A percentile compares a stretch with the other conserved stretches of the same genome.
These are phyloP conservation scores for Dermolepida albohirtum DNA, from an alignment of 2,888 invertebrate genomes.

Conservation along the genomic window DNA sequence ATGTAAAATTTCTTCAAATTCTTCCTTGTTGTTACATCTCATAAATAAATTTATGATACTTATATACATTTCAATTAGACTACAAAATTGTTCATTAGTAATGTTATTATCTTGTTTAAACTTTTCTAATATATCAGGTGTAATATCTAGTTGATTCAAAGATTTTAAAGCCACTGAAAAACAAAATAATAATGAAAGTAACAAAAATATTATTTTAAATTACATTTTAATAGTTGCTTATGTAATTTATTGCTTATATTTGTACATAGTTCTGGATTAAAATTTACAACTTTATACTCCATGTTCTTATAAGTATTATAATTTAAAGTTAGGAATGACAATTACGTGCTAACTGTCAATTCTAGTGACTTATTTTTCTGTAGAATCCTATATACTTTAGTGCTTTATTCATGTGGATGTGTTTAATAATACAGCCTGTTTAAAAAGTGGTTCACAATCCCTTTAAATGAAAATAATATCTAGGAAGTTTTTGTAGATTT, in stretches of 20 bases:
- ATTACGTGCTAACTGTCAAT: background rate
- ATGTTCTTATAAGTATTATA: background rate
- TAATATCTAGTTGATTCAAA: constrained; percentile 33
- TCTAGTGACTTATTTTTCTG: too few relatives aligned
- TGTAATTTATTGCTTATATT: constrained; percentile 40
- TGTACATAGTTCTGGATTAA: constrained; percentile 33
- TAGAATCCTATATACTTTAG: too few relatives aligned
- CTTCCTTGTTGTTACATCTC: constrained; percentile 46
- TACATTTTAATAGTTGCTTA: constrained; percentile 40
- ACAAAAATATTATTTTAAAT: background rate
- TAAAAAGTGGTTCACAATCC: too few relatives aligned
- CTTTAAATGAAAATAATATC: too few relatives aligned
- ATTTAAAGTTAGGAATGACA: constrained; percentile 1
- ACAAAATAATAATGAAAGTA: background rate
- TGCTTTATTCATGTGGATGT: too few relatives aligned
- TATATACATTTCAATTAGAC: constrained; percentile 39
- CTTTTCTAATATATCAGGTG: constrained; percentile 16
- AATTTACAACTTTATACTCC: constrained; percentile 27
- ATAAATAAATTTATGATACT: constrained; percentile 36
- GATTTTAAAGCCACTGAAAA: constrained; percentile 40
- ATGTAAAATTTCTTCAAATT: constrained; percentile 53
- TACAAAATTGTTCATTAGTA: constrained; percentile 38
- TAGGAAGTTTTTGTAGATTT: too few relatives aligned
- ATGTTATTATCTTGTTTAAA: constrained; percentile 39
- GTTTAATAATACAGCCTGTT: too few relatives aligned